Evolutionary conservation across 1,140 invertebrate species (phyloP).

Genomic region (Heliconius hewitsoni): DNA sequence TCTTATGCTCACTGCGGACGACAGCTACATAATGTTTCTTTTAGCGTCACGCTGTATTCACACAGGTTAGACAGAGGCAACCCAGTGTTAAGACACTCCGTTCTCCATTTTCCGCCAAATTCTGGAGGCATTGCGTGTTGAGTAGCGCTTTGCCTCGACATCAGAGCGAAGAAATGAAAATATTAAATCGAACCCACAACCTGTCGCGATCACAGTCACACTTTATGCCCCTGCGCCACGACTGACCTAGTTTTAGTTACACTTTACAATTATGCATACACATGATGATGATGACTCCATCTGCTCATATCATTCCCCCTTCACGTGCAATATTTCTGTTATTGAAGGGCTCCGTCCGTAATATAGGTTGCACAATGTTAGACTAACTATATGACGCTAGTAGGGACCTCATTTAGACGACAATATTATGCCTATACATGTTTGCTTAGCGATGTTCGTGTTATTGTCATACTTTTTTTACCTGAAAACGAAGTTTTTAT

Average conservation of each 20-base stretch:
- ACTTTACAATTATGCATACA: background rate
- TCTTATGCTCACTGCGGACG: no score
- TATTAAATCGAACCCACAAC: no score
- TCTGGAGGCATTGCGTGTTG: no score
- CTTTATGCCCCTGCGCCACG: background rate
- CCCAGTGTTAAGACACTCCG: no score
- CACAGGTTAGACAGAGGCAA: no score
- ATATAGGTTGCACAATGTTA: conserved; percentile 16
- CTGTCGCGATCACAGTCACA: no score
- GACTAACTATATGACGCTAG: conserved; percentile 7
- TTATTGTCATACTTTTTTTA: background rate
- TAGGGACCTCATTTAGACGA: background rate
- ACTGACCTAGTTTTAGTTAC: background rate
- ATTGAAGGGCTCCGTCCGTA: conserved; percentile 17
- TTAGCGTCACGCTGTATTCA: no score
- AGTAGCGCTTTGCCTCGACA: no score
- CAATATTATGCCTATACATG: background rate
- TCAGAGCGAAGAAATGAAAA: no score
- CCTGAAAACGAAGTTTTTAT: no score
- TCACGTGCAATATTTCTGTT: conserved; percentile 24
- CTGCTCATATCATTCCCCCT: conserved; percentile 17
- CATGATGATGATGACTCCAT: background rate
- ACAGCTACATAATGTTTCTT: no score
- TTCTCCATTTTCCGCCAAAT: no score
- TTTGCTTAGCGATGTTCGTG: background rate